These are phyloP conservation scores for Amblyopsis rosae DNA, from an alignment of 2,113 vertebrate species.

Conservation along the genomic window DNA sequence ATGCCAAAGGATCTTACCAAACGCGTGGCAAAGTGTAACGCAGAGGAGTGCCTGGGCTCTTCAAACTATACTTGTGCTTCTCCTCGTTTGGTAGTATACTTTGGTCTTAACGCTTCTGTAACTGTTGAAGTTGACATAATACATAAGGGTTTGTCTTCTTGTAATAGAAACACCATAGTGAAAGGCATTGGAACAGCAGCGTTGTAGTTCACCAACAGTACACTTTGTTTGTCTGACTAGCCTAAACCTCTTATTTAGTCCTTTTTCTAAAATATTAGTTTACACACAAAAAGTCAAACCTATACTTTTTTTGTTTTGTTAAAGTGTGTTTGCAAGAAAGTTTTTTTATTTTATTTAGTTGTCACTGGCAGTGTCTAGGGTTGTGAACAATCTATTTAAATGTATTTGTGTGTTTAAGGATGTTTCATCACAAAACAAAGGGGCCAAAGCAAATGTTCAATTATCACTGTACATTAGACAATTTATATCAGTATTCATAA, in stretches of 20 bases:
- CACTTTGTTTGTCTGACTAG: neutral
- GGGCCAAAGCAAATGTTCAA: conserved; percentile 12
- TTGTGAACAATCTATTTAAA: conserved; percentile 18
- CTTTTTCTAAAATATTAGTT: conserved; percentile 1
- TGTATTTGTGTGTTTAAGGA: conserved; percentile 16
- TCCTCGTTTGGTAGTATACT: no score
- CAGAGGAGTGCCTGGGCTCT: no score
- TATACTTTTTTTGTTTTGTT: neutral
- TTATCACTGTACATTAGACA: conserved; percentile 5
- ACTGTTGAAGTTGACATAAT: conserved; percentile 27
- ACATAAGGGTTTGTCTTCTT: neutral
- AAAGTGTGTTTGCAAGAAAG: conserved; percentile 13
- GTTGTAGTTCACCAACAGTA: conserved; percentile 30
- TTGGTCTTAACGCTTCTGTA: conserved; percentile 30
- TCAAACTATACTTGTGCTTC: no score
- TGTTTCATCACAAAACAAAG: conserved; percentile 27
- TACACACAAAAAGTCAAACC: neutral
- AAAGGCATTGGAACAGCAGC: neutral
- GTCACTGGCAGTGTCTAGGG: conserved; percentile 11
- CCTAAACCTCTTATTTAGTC: conserved; percentile 5
- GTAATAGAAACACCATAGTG: no score
- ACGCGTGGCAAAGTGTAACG: no score
- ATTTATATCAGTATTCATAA: conserved; percentile 17
- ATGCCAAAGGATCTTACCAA: neutral
- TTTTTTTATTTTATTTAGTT: conserved; percentile 10